Conservation (phyloP, 30 jellyfish, hydroid and myxozoan species). For the Hydractinia symbiolongicarpus region DNA sequence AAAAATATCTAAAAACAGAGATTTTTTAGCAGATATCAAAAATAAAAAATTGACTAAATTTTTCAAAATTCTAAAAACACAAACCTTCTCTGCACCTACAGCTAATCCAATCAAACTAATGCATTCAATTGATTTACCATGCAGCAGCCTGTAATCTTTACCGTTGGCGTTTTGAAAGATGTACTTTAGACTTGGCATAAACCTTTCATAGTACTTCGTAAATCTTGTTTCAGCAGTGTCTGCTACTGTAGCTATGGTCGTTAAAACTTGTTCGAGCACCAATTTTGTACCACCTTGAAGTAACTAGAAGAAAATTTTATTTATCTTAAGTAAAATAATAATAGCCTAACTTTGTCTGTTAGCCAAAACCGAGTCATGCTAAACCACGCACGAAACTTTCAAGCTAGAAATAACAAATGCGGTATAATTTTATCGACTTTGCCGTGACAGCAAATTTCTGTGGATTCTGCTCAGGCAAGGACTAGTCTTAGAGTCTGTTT, state of each 20-base stretch:
- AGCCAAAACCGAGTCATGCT: too few species aligned
- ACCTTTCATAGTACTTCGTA: conserved; percentile 75
- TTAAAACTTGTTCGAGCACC: conserved; percentile 87
- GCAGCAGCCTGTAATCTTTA: conserved; percentile 82
- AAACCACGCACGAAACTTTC: too few species aligned
- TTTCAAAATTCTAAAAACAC: not conserved
- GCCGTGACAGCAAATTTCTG: too few species aligned
- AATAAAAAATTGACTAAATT: too few species aligned
- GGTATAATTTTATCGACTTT: too few species aligned
- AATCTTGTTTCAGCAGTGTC: conserved; percentile 97
- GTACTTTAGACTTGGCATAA: conserved; percentile 93
- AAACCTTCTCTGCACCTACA: conserved; percentile 96
- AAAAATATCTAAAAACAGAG: not conserved
- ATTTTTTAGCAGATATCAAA: not conserved
- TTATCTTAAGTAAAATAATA: too few species aligned
- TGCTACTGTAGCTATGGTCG: conserved; percentile 98
- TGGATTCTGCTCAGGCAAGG: too few species aligned
- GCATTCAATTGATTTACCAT: conserved; percentile 97
- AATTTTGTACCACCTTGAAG: conserved; percentile 74
- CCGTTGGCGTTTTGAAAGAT: conserved; percentile 82
- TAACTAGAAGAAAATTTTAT: conserved; percentile 25
- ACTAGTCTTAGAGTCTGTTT: too few species aligned
- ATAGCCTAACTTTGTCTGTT: too few species aligned
- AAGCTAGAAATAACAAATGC: too few species aligned
- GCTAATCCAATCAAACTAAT: conserved; percentile 99